Base-by-base conservation (phyloP, 2,888 invertebrate species). In the Laspeyria flexula region DNA sequence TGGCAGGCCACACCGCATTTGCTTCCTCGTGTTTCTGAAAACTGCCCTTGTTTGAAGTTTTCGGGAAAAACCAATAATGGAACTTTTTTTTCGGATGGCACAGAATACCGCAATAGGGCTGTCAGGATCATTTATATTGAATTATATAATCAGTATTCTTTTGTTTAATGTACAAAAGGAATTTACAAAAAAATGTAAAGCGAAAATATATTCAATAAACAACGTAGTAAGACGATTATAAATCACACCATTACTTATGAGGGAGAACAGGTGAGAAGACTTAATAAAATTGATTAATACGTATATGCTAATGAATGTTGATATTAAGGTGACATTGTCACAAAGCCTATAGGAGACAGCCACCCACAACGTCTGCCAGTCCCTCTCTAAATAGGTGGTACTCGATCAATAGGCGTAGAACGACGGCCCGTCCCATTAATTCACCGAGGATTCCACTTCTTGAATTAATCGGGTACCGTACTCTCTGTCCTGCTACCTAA, bases 381-480 rank as follows among this genome's bases (percentile, higher is more conserved):
- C 55, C 51, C 55, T 44, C 52, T 70, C 55, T 54, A 61, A 59
- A 56, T 45, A 58, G 65, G 55, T 51, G 52, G 54, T 55, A 58
- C 65, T 71, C 80, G 80, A 85, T 85, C 84, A 81, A 86, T 86
- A 86, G 79, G 73, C 79, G 71, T 70, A 76, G 65, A 68, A 73
- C 75, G 70, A 71, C 77, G 66, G 73, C 60, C 73, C 73, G 76
- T 73, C 75, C 81, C 81, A 85, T 86, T 86, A 85, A 86, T 85
- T 85, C 79, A 71, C 62, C 64, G 73, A 81, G 82, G 80, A 81
- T 77, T 79, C 78, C 81, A 81, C 81, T 86, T 83, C 86, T 87
- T 85, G 85, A 87, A 86, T 88, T 87, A 88, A 88, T 88, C 82
- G 86, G 73, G 77, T 70, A 71, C 77, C 73, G 77, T 76, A 70